A percentile compares a stretch with the other conserved stretches of the same genome.
Evolutionary conservation across 2,797 vertebrate genomes (phyloP).

Genomic region (Acrossocheilus wenchowensis): DNA sequence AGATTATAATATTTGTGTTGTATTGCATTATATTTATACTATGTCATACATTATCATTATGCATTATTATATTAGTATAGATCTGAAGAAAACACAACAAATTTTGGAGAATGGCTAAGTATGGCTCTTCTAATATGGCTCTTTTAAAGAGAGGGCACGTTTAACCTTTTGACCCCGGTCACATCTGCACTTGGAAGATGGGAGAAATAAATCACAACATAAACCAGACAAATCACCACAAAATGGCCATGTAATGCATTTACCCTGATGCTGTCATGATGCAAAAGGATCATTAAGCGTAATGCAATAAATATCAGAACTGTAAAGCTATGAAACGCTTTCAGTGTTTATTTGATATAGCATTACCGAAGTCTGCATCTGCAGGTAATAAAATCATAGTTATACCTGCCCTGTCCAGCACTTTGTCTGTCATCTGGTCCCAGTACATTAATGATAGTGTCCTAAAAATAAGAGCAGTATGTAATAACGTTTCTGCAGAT

Average conservation of each 20-base stretch:
- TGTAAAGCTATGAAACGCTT: not conserved
- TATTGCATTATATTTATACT: not conserved
- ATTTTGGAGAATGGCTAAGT: conserved; percentile 5
- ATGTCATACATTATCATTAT: not conserved
- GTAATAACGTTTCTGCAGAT: not conserved
- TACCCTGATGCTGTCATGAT: conserved; percentile 19
- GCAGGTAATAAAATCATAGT: conserved; percentile 1
- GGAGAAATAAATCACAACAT: conserved; percentile 76
- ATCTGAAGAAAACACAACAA: not conserved
- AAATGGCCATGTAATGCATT: conserved; percentile 41
- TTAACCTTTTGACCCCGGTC: conserved; percentile 73
- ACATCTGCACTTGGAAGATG: conserved; percentile 79
- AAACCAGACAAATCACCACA: conserved; percentile 53
- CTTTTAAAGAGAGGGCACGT: conserved; percentile 62
- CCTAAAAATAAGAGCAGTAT: not conserved
- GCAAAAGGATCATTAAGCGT: conserved; percentile 14
- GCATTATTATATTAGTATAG: conserved; percentile 18
- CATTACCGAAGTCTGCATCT: conserved; percentile 17
- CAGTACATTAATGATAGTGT: not conserved
- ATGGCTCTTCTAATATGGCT: conserved; percentile 24
- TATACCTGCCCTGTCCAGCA: conserved; percentile 4
- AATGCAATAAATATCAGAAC: conserved; percentile 38
- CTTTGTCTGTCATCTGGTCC: not conserved
- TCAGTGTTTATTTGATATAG: not conserved
- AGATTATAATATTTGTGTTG: not conserved